phyloP scores from a whole-genome alignment of 2,888 invertebrate species.

The Cryptocephalus moraei region DNA sequence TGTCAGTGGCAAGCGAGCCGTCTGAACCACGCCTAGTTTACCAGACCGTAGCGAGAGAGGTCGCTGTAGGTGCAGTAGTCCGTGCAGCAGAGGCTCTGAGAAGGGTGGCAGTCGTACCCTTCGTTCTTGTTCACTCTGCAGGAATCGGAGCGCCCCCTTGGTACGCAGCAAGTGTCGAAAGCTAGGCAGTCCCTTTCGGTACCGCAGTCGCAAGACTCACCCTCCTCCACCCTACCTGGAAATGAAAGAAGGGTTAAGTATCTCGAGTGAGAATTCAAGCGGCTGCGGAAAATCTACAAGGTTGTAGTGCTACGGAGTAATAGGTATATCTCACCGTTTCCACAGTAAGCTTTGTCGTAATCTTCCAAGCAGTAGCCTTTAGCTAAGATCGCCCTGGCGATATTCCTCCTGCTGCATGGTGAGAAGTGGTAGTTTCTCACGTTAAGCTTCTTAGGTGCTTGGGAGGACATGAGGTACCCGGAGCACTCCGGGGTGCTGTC shows the following conservation, averaged over 20 bases:
- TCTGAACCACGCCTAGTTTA: constrained; percentile 1
- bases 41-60: constrained; percentile 9
- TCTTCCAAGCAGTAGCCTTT: constrained; percentile 43
- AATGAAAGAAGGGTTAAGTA: background rate
- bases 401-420: constrained; percentile 41
- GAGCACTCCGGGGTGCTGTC: constrained; percentile 37
- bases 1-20: background rate
- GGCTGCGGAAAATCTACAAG: background rate
- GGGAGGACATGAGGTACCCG: constrained; percentile 43
- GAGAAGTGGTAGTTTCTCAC: constrained; percentile 40
- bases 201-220: constrained; percentile 62
- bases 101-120: constrained; percentile 41
- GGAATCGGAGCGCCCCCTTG: constrained; percentile 38
- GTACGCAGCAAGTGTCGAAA: constrained; percentile 43
- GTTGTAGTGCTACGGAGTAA: too few species aligned
- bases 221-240: constrained; percentile 52
- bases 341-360: constrained; percentile 41
- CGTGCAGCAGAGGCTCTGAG: constrained; percentile 45
- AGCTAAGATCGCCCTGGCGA: constrained; percentile 39
- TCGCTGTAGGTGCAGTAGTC: constrained; percentile 32
- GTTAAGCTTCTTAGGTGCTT: constrained; percentile 33
- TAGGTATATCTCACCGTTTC: constrained; percentile 40
- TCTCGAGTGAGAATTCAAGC: background rate
- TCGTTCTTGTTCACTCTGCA: constrained; percentile 38
- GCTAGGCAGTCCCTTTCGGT: constrained; percentile 42